Base-by-base conservation (phyloP, 1,140 invertebrate genomes). In the Theocolax elegans region DNA sequence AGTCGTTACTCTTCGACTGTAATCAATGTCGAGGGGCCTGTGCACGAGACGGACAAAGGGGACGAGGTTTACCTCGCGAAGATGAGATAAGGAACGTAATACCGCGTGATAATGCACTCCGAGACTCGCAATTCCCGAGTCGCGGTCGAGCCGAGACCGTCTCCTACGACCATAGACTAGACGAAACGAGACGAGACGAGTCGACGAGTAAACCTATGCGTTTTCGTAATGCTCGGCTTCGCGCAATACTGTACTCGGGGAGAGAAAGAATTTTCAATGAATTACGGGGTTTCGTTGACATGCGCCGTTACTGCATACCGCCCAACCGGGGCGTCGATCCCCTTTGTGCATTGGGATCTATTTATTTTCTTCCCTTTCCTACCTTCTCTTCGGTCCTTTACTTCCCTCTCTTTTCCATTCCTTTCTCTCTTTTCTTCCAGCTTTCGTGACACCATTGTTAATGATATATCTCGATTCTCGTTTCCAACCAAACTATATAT, bases 1-100 rank as follows among this genome's bases (percentile, higher is more conserved):
- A 27, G 53, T 58, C 53, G n/a, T 67, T 58, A 67, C 53, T 67
- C 65, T 58, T 58, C 53, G 53, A n/a, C 51, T 29, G 35, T 53
- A 65, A 65, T 65, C 31, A 53, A 65, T 65, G 62, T 53, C 35
- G 31, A 25, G n/a, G n/a, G n/a, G n/a, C 31, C 31, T 35, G 10
- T 6, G 31, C 25, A 35, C 4, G 31, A 35, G 31, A 35, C 4
- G 10, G 31, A 35, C 4, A 35, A 35, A 21, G 12, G 8, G 19
- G 13, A 12, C 31, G n/a, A 19, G 6, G 15, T 9, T 17, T 8
- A 17, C n/a, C 4, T 17, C 10, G 17, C 56, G 31, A 59, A 40
- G 56, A 60, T 21, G 58, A 60, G 58, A 46, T 46, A 60, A 58
- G 54, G 54, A 58, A 35, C 17, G 31, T 44, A 46, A 44, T 44